Conservation (phyloP, 2,113 vertebrate genomes). For the Phoenicopterus ruber region DNA sequence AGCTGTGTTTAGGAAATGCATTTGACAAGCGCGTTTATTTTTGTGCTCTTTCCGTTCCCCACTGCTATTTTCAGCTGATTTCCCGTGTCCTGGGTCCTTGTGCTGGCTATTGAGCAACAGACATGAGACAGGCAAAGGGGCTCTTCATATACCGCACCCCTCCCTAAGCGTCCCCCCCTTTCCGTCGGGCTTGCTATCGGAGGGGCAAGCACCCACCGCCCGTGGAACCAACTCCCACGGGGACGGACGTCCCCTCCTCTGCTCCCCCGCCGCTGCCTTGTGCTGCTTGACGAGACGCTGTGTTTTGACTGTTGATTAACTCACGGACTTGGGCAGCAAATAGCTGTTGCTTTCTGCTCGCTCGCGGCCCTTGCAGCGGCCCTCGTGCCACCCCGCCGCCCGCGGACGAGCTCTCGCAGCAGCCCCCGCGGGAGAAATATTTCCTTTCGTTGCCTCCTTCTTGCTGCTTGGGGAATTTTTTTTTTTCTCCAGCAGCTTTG, state of each 20-base stretch:
- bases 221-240: neutral
- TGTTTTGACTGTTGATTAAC: neutral
- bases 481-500: neutral
- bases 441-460: neutral
- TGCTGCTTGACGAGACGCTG: accelerated
- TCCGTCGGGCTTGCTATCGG: accelerated
- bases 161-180: neutral
- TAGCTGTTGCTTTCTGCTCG: accelerated
- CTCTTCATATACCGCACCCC: neutral
- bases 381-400: accelerated
- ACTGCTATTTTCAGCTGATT: neutral
- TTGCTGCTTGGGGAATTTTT: neutral
- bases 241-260: accelerated
- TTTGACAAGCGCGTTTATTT: neutral
- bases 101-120: neutral
- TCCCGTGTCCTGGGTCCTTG: accelerated
- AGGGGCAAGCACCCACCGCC: neutral
- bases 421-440: neutral
- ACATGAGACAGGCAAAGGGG: neutral
- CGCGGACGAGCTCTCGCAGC: neutral
- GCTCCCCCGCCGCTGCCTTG: neutral
- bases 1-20: neutral
- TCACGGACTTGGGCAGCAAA: neutral
- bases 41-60: neutral
- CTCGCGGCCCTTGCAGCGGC: neutral